Evolutionary conservation across 2,113 vertebrate genomes (phyloP), one percentile per base, ranked within the genome.

Genomic region (Fukomys damarensis): DNA sequence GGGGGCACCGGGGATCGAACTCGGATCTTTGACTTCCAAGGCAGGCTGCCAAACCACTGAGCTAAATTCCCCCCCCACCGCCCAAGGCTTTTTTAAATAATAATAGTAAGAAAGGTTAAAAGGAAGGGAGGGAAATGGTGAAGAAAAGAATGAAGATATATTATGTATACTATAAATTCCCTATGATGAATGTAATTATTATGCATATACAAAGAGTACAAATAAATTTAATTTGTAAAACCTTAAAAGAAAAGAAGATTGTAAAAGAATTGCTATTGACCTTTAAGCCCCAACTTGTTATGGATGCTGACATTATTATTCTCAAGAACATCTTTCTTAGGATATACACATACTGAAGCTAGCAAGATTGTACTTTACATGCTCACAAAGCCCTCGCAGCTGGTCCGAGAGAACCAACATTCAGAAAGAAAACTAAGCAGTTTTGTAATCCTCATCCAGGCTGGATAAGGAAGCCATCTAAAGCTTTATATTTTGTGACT

Each of bases 261-360:
- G 80, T 88, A 43, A 95, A 95, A 35, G 58, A 79, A 85, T 43
- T 91, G 24, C 35, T 89, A 96, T 94, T 84, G 49, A 80, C 86
- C 65, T 72, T 46, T 70, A 56, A 87, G 85, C 12, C 5, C 88
- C 91, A 56, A 74, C 30, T 66, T 68, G 35, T 41, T 52, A 14
- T 46, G n/a, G 28, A 63, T 4, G 3, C 65, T 79, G 38, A 72
- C 49, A 46, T 72, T 20, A 35, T 49, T 13, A 32, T 14, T 76
- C 28, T 95, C 32, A 81, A 49, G 7, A 89, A n/a, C 56, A 79
- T 3, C 13, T 11, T 77, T 59, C 54, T 61, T 54, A 76, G 49
- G 81, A 41, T 72, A 82, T 41, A 46, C 14, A 49, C 12, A 32
- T 13, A 63, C 46, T 24, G 1, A 93, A 95, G 32, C 24, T 43